These are phyloP conservation scores for Camelus dromedarius DNA, from an alignment of 2,113 vertebrate species.

Conservation along the genomic window DNA sequence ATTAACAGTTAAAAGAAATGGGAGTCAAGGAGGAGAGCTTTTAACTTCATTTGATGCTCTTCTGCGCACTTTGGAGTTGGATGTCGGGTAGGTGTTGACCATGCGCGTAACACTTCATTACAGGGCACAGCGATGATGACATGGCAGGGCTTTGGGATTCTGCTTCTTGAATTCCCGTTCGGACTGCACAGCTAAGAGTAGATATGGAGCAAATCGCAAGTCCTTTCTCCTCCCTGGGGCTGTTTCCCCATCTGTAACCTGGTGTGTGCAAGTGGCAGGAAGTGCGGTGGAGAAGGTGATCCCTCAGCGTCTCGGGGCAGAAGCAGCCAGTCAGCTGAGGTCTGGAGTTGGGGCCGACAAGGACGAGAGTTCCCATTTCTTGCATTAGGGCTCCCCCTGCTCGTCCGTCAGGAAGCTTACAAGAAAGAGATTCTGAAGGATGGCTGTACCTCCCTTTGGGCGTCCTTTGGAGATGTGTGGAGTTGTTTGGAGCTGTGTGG, in stretches of 20 bases:
- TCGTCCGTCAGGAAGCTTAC: not conserved
- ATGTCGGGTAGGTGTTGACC: not conserved
- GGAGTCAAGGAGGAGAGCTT: not conserved
- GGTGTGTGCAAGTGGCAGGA: too few relatives aligned
- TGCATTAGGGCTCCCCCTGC: slow-evolving; percentile 11
- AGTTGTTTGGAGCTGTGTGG: not conserved
- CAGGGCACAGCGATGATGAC: not conserved
- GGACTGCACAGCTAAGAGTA: not conserved
- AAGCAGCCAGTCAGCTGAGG: accelerated
- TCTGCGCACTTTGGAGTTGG: not conserved
- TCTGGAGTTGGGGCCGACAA: accelerated
- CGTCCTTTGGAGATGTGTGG: not conserved
- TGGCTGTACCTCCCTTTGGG: accelerated
- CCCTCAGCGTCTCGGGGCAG: not conserved
- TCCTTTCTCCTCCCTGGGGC: not conserved
- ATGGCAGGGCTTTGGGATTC: not conserved
- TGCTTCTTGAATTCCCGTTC: not conserved
- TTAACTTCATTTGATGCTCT: not conserved
- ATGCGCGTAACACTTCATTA: not conserved
- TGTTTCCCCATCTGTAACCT: not conserved
- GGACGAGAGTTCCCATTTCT: not conserved
- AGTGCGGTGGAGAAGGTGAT: not conserved
- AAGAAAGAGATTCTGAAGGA: not conserved
- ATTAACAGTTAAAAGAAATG: not conserved
- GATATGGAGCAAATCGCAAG: not conserved